Percentiles rank a stretch among this genome's conserved stretches.
Evolutionary conservation across 2,113 vertebrate genomes (phyloP).

Genomic region (Pterophyllum scalare): DNA sequence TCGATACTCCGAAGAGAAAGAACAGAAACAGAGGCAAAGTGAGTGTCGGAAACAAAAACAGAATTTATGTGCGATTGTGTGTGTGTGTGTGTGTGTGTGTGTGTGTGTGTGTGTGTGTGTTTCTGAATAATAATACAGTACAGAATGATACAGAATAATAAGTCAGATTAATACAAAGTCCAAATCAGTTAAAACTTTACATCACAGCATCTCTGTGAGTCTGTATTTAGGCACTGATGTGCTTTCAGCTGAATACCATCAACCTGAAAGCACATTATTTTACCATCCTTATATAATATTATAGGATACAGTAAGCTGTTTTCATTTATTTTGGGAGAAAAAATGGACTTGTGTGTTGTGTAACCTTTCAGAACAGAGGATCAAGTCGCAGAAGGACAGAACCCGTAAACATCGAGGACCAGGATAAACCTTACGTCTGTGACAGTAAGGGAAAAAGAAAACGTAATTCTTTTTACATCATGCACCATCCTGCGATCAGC

Average conservation of each 20-base stretch:
- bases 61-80: neutral
- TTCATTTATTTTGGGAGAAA: neutral
- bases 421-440: conserved; percentile 98
- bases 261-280: neutral
- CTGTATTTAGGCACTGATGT: no score
- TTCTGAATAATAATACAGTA: neutral
- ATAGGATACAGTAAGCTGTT: neutral
- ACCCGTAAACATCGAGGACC: conserved; percentile 88
- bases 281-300: neutral
- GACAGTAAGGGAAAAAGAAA: conserved; percentile 88
- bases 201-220: no score
- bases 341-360: neutral
- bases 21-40: conserved; percentile 95
- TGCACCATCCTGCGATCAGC: neutral
- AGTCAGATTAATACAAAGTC: neutral
- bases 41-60: conserved; percentile 61
- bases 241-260: neutral
- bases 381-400: conserved; percentile 91
- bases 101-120: neutral
- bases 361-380: conserved; percentile 86
- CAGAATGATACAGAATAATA: neutral
- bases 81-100: neutral
- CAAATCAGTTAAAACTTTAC: no score
- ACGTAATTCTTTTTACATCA: neutral
- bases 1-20: conserved; percentile 96